Conservation (phyloP, 2,113 vertebrate species). For the Centropus unirufus region DNA sequence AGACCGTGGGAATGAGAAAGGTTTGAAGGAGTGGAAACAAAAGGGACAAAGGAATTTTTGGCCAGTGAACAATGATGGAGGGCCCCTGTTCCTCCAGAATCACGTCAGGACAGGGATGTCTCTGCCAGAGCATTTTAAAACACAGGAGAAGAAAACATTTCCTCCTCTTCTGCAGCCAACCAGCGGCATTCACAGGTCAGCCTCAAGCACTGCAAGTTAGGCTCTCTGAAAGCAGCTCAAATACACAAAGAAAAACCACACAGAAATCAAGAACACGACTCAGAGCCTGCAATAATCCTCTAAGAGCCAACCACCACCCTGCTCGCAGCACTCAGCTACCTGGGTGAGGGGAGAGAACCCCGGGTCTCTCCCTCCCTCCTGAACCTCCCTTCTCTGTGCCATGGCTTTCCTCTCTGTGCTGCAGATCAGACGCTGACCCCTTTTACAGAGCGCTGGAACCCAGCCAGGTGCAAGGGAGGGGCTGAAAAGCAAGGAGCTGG, state of each 20-base stretch:
- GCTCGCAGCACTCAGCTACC: not conserved
- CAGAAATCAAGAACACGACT: not conserved
- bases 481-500: not conserved
- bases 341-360: not conserved
- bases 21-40: slow-evolving; percentile 29
- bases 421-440: not conserved
- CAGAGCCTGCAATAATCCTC: not conserved
- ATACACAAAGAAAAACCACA: not conserved
- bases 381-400: not conserved
- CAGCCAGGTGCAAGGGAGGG: not conserved
- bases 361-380: not conserved
- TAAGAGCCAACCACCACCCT: not conserved
- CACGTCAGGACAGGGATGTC: slow-evolving; percentile 6
- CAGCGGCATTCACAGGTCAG: slow-evolving; percentile 44
- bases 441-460: not conserved
- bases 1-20: slow-evolving; percentile 56
- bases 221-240: not conserved
- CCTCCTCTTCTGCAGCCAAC: not conserved
- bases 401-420: not conserved
- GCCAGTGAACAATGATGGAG: not conserved
- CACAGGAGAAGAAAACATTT: slow-evolving; percentile 35
- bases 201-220: not conserved
- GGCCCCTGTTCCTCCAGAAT: slow-evolving; percentile 27
- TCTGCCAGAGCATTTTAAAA: slow-evolving; percentile 44
- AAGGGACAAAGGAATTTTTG: slow-evolving; percentile 45